Evolutionary conservation across 2,888 invertebrate genomes (phyloP), one percentile per base, ranked within the genome.

Genomic region (Pogonocherus hispidulus): DNA sequence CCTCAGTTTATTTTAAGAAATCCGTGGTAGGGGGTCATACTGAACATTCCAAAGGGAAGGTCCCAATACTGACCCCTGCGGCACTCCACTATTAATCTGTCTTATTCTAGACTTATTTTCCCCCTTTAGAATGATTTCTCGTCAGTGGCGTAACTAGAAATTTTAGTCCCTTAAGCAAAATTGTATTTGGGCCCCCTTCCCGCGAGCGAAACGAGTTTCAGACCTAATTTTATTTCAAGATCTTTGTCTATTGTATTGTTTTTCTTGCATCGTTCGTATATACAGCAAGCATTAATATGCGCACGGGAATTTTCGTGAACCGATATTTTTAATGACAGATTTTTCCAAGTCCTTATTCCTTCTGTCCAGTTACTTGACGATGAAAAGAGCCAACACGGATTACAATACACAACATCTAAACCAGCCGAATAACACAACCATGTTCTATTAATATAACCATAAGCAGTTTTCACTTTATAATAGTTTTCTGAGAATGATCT

Each of bases 261-360:
- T 67, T 71, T 78, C 70, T 68, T 67, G 71, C 76, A 77, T 11
- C 4, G n/a, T 62, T 73, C 73, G 57, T 76, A 74, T 16, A 74
- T 55, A 59, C 69, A 67, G 68, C 74, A 74, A 62, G 74, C 72
- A 52, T 73, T 66, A 27, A 51, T 16, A 59, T 66, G 63, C 37
- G 35, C 37, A 55, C 56, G 32, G 19, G 63, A 67, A 37, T 19
- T 54, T 54, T 44, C 54, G 19, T 66, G 67, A 63, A 63, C 55
- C 67, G 68, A 70, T 68, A 71, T 65, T 69, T 37, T 52, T 32
- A 27, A 22, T 63, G 75, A 72, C 55, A 76, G 63, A 69, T 70
- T 62, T 56, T 70, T 76, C 75, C 76, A 76, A 63, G 73, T 68
- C 47, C 70, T 57, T 51, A 70, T 37, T 32, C 73, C 73, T 32